Evolutionary conservation across 2,888 invertebrate species (phyloP).

Genomic region (Steinernema carpocapsae): DNA sequence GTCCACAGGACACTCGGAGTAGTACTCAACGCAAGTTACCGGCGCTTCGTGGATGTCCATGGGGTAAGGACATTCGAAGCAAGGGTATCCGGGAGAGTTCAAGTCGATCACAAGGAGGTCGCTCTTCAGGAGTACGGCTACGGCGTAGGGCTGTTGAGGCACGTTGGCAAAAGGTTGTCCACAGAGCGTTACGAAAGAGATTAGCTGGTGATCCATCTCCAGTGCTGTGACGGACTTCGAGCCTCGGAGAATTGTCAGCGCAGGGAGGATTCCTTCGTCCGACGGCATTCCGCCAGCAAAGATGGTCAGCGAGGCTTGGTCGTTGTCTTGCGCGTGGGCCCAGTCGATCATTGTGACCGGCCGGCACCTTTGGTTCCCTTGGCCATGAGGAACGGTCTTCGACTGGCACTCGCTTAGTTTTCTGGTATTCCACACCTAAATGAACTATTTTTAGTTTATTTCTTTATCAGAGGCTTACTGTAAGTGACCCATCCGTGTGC

Average conservation of each 20-base stretch:
- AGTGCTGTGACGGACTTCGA: slow-evolving; percentile 74
- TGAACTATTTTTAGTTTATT: too few species aligned
- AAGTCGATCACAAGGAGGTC: slow-evolving; percentile 97
- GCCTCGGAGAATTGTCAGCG: slow-evolving; percentile 67
- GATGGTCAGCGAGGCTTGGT: slow-evolving; percentile 55
- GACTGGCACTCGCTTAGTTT: slow-evolving; percentile 69
- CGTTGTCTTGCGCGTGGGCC: slow-evolving; percentile 59
- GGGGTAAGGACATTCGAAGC: slow-evolving; percentile 98
- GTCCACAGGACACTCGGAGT: slow-evolving; percentile 96
- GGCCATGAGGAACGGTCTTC: slow-evolving; percentile 56
- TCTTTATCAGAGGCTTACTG: too few species aligned
- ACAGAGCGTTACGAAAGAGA: slow-evolving; percentile 74
- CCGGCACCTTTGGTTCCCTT: slow-evolving; percentile 55
- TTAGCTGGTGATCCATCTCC: slow-evolving; percentile 98
- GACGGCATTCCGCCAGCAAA: slow-evolving; percentile 67
- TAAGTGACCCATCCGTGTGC: slow-evolving; percentile 92
- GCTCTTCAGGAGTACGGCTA: slow-evolving; percentile 94
- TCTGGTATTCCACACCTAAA: slow-evolving; percentile 80
- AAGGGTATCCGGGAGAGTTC: slow-evolving; percentile 82
- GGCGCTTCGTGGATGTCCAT: slow-evolving; percentile 99
- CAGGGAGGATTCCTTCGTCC: slow-evolving; percentile 71
- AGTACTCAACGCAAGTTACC: slow-evolving; percentile 93
- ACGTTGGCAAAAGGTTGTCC: slow-evolving; percentile 84
- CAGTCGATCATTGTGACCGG: slow-evolving; percentile 64
- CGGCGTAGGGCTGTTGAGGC: slow-evolving; percentile 95